phyloP scores from a whole-genome alignment of 1,140 invertebrate genomes.

The Psilanteris sp. region DNA sequence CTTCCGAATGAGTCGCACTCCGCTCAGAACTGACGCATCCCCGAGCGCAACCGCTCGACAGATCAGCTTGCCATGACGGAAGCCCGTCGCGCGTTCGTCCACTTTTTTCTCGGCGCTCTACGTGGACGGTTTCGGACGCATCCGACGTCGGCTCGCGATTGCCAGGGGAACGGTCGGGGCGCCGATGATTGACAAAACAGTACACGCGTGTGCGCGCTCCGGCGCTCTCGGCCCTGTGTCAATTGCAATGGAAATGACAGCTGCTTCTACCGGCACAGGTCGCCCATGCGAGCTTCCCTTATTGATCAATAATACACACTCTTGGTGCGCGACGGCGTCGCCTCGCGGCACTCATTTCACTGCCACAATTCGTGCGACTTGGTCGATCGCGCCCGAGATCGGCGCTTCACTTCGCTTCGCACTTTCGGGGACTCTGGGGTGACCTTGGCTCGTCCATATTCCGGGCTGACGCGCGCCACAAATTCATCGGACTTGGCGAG shows the following conservation, averaged over 20 bases:
- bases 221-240: constrained; percentile 44
- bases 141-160: neutral
- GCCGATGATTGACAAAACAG: constrained; percentile 9
- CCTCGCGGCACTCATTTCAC: constrained; percentile 38
- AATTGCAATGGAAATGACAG: constrained; percentile 73
- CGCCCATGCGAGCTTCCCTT: constrained; percentile 71
- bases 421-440: neutral
- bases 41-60: constrained; percentile 30
- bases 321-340: constrained; percentile 71
- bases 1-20: constrained; percentile 11
- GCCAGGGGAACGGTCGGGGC: neutral
- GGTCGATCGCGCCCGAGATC: no score
- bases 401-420: no score
- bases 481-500: no score
- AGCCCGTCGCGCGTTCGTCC: no score
- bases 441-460: no score
- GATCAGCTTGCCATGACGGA: constrained; percentile 13
- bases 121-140: no score
- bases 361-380: neutral
- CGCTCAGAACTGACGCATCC: constrained; percentile 38
- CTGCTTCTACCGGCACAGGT: constrained; percentile 74
- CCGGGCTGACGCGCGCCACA: no score
- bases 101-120: no score
- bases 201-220: no score
- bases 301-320: constrained; percentile 78